phyloP scores from a whole-genome alignment of 1,140 invertebrate species.

The Chionoecetes opilio region DNA sequence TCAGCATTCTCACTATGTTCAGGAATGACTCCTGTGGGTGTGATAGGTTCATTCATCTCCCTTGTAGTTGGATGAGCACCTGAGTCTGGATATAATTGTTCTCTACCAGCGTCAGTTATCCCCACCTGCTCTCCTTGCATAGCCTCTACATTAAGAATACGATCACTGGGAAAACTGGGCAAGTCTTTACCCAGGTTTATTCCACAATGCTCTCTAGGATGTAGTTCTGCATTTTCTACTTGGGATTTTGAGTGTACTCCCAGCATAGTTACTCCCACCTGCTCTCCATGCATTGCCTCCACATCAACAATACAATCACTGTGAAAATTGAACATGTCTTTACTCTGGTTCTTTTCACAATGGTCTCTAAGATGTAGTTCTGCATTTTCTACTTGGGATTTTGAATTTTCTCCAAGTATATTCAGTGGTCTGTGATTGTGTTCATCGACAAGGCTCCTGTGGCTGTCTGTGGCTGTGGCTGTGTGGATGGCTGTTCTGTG shows the following conservation, averaged over 20 bases:
- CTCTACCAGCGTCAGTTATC: too few species aligned
- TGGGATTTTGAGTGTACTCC: background rate
- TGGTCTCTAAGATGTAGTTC: background rate
- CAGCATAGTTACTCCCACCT: too few species aligned
- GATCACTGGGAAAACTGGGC: background rate
- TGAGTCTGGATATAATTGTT: too few species aligned
- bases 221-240: background rate
- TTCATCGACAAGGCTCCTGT: background rate
- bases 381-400: background rate
- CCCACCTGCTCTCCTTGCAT: too few species aligned
- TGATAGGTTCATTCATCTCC: too few species aligned
- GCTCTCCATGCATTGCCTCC: too few species aligned
- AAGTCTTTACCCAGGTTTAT: background rate
- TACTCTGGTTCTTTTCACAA: background rate
- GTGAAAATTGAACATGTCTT: background rate
- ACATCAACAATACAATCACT: too few species aligned
- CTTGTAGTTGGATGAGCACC: too few species aligned
- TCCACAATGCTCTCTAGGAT: background rate
- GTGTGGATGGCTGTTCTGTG: too few species aligned
- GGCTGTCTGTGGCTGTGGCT: background rate
- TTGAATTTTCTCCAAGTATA: background rate
- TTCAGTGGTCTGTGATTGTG: too few species aligned
- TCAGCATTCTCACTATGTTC: background rate
- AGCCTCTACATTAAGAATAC: too few species aligned
- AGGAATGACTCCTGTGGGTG: background rate